phyloP scores from a whole-genome alignment of 2,113 vertebrate genomes.

The Phrynocephalus versicolor region DNA sequence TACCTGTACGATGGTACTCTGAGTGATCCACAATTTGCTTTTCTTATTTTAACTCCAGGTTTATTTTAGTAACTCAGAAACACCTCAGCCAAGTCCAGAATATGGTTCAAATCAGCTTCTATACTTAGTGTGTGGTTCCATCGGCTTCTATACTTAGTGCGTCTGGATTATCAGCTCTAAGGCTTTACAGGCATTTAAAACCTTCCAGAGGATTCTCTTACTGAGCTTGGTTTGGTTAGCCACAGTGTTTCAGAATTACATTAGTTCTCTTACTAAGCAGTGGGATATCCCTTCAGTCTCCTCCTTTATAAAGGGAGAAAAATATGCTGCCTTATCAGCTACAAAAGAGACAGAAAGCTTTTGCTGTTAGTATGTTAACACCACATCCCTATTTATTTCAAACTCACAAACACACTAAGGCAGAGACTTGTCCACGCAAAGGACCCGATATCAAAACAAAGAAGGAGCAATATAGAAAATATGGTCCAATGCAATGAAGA shows the following conservation, averaged over 20 bases:
- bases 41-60: neutral
- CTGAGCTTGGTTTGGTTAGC: constrained; percentile 22
- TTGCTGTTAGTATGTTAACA: too few species aligned
- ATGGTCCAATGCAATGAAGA: too few species aligned
- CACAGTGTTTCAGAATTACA: constrained; percentile 28
- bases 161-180: neutral
- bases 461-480: too few species aligned
- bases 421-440: too few species aligned
- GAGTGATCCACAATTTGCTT: neutral
- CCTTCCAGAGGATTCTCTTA: constrained; percentile 11
- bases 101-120: neutral
- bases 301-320: constrained; percentile 32
- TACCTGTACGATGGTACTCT: neutral
- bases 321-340: neutral
- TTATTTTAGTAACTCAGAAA: neutral
- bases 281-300: neutral
- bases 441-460: too few species aligned
- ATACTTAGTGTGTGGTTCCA: neutral
- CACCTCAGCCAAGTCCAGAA: neutral
- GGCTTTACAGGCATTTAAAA: constrained; percentile 39
- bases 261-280: constrained; percentile 44
- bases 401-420: too few species aligned
- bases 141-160: constrained; percentile 8
- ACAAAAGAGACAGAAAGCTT: neutral
- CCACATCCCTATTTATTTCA: too few species aligned